Evolutionary conservation across 1,140 invertebrate genomes (phyloP), one percentile per base, ranked within the genome.

Genomic region (Drusus annulatus): DNA sequence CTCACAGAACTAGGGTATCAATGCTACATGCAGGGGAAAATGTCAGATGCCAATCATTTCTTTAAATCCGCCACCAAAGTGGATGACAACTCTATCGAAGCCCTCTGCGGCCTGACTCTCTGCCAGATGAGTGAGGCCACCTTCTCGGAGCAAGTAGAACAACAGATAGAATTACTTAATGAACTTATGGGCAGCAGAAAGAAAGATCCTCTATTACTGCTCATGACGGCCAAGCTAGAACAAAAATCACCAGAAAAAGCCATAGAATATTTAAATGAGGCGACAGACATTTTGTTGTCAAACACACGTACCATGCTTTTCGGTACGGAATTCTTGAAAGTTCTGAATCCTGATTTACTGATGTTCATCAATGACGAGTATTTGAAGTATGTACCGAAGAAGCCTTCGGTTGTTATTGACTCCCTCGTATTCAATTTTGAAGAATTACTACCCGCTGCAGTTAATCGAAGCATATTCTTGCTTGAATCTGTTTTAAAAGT

Each of bases 321-420:
- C 84, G 95, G 96, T 23, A 89, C 94, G 15, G 87, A 93, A 1
- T 98, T 98, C 86, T 90, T 97, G 7, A 90, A 91, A 16, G 85
- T 90, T 50, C 88, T 99, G 25, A 95, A 99, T 90, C 95, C 97
- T 2, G 95, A 97, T 87, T 95, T 98, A 83, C 89, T 98, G 23
- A 86, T 97, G 10, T 92, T 96, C 81, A 91, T 98, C 8, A 93
- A 94, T 8, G 92, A 93, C 82, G 93, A 96, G 84, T 94, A 96
- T 84, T 89, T 97, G 8, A 89, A 93, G 78, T 94, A 95, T 89
- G 92, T 93, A 50, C 94, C 95, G 2, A 91, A 93, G 50, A 89
- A 89, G 79, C 88, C 89, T 15, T 89, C 86, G 88, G 90, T 88
- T 86, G 92, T 89, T 79, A 83, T 87, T 21, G 87, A 87, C 6